A percentile compares a stretch with the other conserved stretches of the same genome.
These are phyloP conservation scores for Drosophila demipolita DNA, from an alignment of 2,888 invertebrate genomes.

Conservation along the genomic window DNA sequence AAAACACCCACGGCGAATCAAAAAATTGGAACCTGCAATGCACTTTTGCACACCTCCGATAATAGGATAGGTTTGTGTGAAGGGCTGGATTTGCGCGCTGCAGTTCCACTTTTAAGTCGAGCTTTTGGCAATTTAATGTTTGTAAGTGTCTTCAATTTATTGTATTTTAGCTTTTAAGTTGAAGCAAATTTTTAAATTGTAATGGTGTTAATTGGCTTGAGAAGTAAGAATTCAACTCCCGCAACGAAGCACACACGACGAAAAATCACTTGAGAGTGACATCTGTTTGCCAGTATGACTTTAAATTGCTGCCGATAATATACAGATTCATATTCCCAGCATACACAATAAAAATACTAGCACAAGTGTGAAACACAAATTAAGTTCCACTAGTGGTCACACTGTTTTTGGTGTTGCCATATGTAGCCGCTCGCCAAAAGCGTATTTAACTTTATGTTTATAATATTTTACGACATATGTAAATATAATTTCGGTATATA, in stretches of 20 bases:
- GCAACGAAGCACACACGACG: constrained; percentile 52
- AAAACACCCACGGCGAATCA: constrained; percentile 35
- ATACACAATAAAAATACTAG: constrained; percentile 23
- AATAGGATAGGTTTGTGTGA: constrained; percentile 30
- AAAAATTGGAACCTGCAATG: constrained; percentile 44
- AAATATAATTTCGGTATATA: not conserved
- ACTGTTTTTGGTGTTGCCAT: constrained; percentile 17
- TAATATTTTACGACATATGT: not conserved
- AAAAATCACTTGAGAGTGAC: constrained; percentile 62
- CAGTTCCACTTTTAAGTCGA: constrained; percentile 30
- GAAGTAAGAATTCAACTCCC: constrained; percentile 34
- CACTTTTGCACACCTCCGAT: constrained; percentile 32
- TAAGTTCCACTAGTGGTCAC: constrained; percentile 11
- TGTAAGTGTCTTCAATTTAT: constrained; percentile 3
- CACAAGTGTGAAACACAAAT: not conserved
- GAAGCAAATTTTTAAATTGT: constrained; percentile 22
- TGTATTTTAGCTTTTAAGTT: constrained; percentile 20
- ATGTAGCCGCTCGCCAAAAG: not conserved
- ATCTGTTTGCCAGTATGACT: constrained; percentile 43
- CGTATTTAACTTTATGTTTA: not conserved
- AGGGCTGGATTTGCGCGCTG: constrained; percentile 38
- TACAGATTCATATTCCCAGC: not conserved
- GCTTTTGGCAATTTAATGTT: constrained; percentile 15
- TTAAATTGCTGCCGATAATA: not conserved
- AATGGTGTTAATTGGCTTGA: constrained; percentile 18